Evolutionary conservation across 2,888 invertebrate genomes (phyloP), one percentile per base, ranked within the genome.

Genomic region (Physocephala rufipes): DNA sequence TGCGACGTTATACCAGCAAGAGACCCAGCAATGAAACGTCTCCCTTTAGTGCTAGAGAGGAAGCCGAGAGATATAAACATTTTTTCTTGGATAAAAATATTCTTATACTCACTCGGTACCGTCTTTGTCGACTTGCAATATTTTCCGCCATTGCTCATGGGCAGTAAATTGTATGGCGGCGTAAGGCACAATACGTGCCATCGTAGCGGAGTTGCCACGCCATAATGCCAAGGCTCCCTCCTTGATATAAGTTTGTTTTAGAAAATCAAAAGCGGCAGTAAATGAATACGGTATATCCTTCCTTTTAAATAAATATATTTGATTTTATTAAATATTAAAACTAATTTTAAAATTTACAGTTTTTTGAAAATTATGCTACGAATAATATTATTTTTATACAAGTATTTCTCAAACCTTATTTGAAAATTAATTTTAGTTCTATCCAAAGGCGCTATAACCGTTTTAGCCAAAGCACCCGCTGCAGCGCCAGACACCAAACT

Each of bases 371-470:
- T n/a, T n/a, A n/a, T n/a, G n/a, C n/a, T n/a, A n/a, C n/a, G n/a
- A n/a, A n/a, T n/a, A n/a, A n/a, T n/a, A n/a, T n/a, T n/a, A n/a
- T n/a, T n/a, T n/a, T n/a, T n/a, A n/a, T n/a, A n/a, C n/a, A n/a
- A n/a, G n/a, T n/a, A 36, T 36, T 36, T 36, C 28, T 5, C 58
- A 45, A 85, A 91, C 89, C 91, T 91, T 80, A 92, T 93, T 90
- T 99, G 99, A 86, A 99, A 99, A 88, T 96, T 97, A 78, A 99
- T 99, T 89, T 99, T 99, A 75, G 98, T 95, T 74, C 99, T 89
- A 87, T 99, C 99, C 68, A 99, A 88, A 0, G 99, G 99, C 1
- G 99, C 99, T 78, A 99, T 99, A 62, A 91, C 90, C 0, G 99
- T 96, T 88, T 99, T 99, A 30, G 99, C 99, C 73, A 95, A 79